A percentile compares a stretch with the other conserved stretches of the same genome.
Conservation (phyloP, 2,797 vertebrate genomes). For the Hozukius guyotensis region DNA sequence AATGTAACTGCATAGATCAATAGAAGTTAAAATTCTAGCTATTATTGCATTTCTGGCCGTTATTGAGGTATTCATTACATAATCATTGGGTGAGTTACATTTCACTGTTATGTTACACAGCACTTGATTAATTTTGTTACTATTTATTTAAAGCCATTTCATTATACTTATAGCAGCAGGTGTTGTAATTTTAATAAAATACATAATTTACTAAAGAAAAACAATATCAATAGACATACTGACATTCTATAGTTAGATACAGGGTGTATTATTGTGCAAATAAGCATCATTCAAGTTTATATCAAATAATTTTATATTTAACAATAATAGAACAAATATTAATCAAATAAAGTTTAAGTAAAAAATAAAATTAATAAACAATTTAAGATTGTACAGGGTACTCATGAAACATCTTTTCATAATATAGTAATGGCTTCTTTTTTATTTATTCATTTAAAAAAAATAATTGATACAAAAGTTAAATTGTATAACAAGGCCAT, state of each 20-base stretch:
- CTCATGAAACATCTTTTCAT: not conserved
- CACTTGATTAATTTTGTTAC: not conserved
- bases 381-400: not conserved
- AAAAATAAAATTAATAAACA: not conserved
- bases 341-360: not conserved
- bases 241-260: not conserved
- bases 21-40: not conserved
- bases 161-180: not conserved
- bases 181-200: not conserved
- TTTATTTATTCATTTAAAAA: not conserved
- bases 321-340: not conserved
- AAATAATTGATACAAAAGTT: not conserved
- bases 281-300: not conserved
- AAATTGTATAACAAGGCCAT: not conserved
- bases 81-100: not conserved
- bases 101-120: not conserved
- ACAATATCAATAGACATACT: not conserved
- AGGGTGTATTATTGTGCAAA: not conserved
- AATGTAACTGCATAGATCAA: conserved; percentile 6
- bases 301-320: not conserved
- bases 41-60: not conserved
- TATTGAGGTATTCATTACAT: not conserved
- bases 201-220: not conserved
- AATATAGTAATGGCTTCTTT: not conserved
- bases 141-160: not conserved